Base-by-base conservation (phyloP, 1,140 invertebrate species). In the Alviniconcha marisindica region DNA sequence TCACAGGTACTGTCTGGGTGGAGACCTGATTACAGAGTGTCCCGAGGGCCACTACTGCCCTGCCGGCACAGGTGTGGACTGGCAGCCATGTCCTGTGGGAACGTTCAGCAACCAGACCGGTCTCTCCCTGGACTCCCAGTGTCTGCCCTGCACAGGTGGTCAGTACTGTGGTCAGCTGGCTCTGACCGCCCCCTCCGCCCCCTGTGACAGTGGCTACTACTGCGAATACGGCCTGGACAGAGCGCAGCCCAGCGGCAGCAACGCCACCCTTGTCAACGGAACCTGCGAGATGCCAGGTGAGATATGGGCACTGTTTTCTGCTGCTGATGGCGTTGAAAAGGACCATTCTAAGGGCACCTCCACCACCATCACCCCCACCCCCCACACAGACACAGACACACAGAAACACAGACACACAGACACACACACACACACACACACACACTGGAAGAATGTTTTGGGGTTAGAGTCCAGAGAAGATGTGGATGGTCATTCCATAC, bases 101-200 rank as follows among this genome's bases (percentile, higher is more conserved):
- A 92, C 91, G 0, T 91, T 87, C 82, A 91, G 88, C 87, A 91
- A 92, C 81, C 86, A 89, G 40, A 92, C 91, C 2, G 91, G 91
- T 0, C 85, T 92, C 51, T 63, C 85, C 10, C 69, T 51, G 12
- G 79, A 76, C 40, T 77, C 42, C 33, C 86, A 92, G 73, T 92
- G 91, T 85, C 88, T 84, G 24, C 85, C 86, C 24, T 92, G 91
- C 81, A 85, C 87, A 15, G 91, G 91, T 12, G 91, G 91, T 4
- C 66, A 89, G 56, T 91, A 91, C 85, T 92, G 91, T 84, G 88
- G 89, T 69, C 48, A 76, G 33, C 82, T 77, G 36, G 90, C 85
- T 36, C 71, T 84, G 33, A 73, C 82, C 18, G 56, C 71, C 7
- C 83, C 88, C 3, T 77, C 86, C 38, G 90, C 87, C 0, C 83